Conservation (phyloP, 1,140 invertebrate species). For the Dryas iulia region DNA sequence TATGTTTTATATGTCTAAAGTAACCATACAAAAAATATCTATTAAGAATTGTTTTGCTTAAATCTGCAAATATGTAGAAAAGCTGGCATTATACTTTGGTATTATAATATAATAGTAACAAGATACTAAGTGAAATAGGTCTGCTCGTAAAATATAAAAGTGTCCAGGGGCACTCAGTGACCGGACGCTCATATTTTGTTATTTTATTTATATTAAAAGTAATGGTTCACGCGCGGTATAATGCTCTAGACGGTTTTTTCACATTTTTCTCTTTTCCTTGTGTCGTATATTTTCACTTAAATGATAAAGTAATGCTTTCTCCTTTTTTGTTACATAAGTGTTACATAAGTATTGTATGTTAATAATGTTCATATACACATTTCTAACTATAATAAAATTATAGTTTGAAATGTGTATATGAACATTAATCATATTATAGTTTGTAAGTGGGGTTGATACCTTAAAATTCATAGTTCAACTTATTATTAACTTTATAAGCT, state of each 20-base stretch:
- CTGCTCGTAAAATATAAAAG: constrained; percentile 72
- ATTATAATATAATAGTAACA: neutral
- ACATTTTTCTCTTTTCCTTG: constrained; percentile 70
- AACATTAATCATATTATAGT: constrained; percentile 2
- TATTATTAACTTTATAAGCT: neutral
- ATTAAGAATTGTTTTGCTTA: neutral
- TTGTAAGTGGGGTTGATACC: no score
- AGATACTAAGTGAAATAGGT: neutral
- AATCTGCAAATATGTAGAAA: neutral
- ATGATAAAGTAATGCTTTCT: constrained; percentile 66
- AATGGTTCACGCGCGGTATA: constrained; percentile 71
- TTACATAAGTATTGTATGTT: neutral
- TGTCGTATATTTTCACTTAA: constrained; percentile 79
- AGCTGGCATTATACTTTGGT: neutral
- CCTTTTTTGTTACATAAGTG: constrained; percentile 38
- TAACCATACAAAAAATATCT: no score
- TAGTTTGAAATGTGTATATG: no score
- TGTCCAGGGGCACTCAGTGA: constrained; percentile 72
- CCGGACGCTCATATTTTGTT: constrained; percentile 80
- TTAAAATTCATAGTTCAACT: no score
- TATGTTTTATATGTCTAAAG: no score
- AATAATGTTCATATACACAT: no score
- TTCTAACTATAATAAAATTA: no score
- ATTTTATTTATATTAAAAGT: constrained; percentile 81
- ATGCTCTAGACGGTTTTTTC: constrained; percentile 71